These are phyloP conservation scores for Trissoscelio sp. DNA, from an alignment of 2,888 invertebrate species.

Conservation along the genomic window DNA sequence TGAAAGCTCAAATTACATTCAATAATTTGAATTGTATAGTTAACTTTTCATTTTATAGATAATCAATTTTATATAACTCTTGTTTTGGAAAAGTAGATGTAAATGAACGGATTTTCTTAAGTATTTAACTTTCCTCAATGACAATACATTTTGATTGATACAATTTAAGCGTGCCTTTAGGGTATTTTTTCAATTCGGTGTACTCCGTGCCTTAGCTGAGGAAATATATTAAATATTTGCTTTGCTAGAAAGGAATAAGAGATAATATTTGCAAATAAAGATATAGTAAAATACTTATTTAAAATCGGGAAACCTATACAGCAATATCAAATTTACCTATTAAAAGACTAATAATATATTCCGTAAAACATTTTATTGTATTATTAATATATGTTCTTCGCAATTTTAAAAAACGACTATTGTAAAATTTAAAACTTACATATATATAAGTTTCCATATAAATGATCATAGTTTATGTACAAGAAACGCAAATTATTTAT, in stretches of 20 bases:
- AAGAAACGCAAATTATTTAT: conserved; percentile 22
- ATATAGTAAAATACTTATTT: conserved; percentile 7
- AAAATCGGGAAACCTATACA: conserved; percentile 49
- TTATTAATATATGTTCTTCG: conserved; percentile 17
- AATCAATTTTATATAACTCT: not conserved
- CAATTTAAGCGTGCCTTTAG: conserved; percentile 77
- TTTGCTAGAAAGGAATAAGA: conserved; percentile 57
- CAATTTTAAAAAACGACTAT: not conserved
- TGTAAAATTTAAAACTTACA: conserved; percentile 21
- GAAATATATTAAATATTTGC: conserved; percentile 55
- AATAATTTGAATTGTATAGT: conserved; percentile 21
- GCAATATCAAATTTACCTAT: conserved; percentile 26
- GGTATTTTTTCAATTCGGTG: conserved; percentile 75
- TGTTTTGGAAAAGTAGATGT: conserved; percentile 17
- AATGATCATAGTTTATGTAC: conserved; percentile 42
- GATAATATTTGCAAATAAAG: conserved; percentile 27
- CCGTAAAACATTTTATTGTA: conserved; percentile 18
- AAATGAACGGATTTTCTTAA: conserved; percentile 14
- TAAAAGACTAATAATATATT: conserved; percentile 21
- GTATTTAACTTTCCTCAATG: conserved; percentile 19
- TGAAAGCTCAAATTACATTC: conserved; percentile 67
- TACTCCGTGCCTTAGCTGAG: conserved; percentile 81
- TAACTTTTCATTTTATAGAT: conserved; percentile 14
- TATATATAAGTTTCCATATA: conserved; percentile 29
- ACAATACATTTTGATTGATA: conserved; percentile 70